Conservation (phyloP, 2,797 vertebrate genomes). For the Acanthopagrus latus region DNA sequence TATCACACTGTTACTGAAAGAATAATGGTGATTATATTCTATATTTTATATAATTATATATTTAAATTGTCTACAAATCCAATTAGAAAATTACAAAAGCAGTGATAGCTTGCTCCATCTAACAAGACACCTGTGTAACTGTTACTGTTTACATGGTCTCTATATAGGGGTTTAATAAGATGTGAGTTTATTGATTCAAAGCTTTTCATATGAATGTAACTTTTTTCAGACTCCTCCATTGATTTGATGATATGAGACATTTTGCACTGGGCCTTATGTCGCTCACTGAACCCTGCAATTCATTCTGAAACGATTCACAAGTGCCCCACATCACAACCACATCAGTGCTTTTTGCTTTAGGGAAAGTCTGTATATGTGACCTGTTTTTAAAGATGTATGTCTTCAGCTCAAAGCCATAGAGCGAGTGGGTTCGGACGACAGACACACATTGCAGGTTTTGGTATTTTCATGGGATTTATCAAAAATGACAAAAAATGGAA, state of each 20-base stretch:
- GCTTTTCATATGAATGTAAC: too few relatives aligned
- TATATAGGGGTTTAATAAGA: too few relatives aligned
- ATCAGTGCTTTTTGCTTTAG: not conserved
- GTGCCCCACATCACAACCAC: not conserved
- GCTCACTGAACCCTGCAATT: not conserved
- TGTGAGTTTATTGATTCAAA: too few relatives aligned
- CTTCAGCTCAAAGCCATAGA: not conserved
- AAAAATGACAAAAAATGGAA: not conserved
- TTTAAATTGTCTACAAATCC: not conserved
- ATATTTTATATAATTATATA: too few relatives aligned
- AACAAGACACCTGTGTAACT: not conserved
- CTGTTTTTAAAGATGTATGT: not conserved
- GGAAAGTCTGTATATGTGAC: not conserved
- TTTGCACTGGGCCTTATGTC: not conserved
- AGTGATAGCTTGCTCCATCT: not conserved
- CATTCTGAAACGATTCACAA: slow-evolving; percentile 6
- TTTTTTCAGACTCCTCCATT: too few relatives aligned
- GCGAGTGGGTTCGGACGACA: not conserved
- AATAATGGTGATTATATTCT: not conserved
- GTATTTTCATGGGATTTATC: not conserved
- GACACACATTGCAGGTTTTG: not conserved
- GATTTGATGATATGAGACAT: too few relatives aligned
- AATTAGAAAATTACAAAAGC: not conserved
- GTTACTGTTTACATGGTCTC: too few relatives aligned
- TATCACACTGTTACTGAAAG: not conserved